phyloP scores from a whole-genome alignment of 1,140 invertebrate genomes.

The Brachionus asplanchnoidis region DNA sequence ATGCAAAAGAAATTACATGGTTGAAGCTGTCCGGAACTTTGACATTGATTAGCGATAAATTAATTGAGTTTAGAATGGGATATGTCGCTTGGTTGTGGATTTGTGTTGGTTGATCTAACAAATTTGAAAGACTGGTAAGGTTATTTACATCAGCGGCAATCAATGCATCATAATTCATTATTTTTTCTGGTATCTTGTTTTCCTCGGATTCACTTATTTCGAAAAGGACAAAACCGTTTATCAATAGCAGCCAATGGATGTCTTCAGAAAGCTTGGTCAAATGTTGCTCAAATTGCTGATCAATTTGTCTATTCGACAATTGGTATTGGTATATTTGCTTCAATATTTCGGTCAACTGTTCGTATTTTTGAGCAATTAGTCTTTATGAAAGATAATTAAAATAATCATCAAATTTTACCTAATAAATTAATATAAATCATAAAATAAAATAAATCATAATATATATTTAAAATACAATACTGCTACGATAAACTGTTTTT shows the following conservation, averaged over 20 bases:
- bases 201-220: conserved; percentile 28
- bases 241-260: conserved; percentile 28
- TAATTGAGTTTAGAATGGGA: background rate
- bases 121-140: background rate
- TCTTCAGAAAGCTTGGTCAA: conserved; percentile 3
- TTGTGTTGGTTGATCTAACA: background rate
- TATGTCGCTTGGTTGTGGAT: background rate
- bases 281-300: background rate
- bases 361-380: background rate
- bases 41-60: background rate
- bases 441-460: too few species aligned
- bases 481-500: too few species aligned
- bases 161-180: conserved; percentile 20
- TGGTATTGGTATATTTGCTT: background rate
- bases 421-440: too few species aligned
- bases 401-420: too few species aligned
- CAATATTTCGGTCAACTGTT: background rate
- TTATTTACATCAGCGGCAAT: background rate
- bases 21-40: background rate
- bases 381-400: background rate
- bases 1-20: background rate
- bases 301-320: background rate
- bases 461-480: too few species aligned
- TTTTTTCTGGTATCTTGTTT: background rate
- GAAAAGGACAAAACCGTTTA: conserved; percentile 36